These are phyloP conservation scores for Pollenia griseotomentosa DNA, from an alignment of 2,888 invertebrate genomes.

Conservation along the genomic window DNA sequence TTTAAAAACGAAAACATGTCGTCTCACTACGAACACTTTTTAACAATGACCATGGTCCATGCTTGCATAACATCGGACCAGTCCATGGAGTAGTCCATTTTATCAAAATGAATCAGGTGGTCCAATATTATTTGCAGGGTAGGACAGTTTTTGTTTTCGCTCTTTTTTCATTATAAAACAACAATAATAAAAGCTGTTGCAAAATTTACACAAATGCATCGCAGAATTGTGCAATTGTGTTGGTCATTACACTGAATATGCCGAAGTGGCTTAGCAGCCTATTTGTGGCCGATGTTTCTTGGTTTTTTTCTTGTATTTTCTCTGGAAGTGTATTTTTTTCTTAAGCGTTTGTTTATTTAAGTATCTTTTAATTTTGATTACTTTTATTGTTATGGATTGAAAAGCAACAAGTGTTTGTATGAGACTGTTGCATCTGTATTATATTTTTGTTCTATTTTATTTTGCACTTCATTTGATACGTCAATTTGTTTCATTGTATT, in stretches of 20 bases:
- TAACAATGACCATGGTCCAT: too few relatives aligned
- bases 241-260: slow-evolving; percentile 43
- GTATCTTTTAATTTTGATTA: slow-evolving; percentile 34
- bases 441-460: slow-evolving; percentile 12
- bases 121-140: too few relatives aligned
- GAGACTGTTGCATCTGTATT: background rate
- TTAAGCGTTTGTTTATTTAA: slow-evolving; percentile 12
- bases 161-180: slow-evolving; percentile 42
- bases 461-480: slow-evolving; percentile 33
- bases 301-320: slow-evolving; percentile 13
- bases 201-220: slow-evolving; percentile 63
- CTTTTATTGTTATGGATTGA: slow-evolving; percentile 34
- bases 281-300: slow-evolving; percentile 55
- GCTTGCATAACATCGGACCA: too few relatives aligned
- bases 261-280: slow-evolving; percentile 48
- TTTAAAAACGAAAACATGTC: too few relatives aligned
- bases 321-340: background rate
- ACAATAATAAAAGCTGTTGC: slow-evolving; percentile 52
- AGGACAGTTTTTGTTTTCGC: slow-evolving; percentile 5
- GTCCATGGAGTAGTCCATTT: too few relatives aligned
- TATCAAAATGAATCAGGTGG: too few relatives aligned
- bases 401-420: slow-evolving; percentile 2
- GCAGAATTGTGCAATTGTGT: slow-evolving; percentile 44
- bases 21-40: too few relatives aligned
- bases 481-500: slow-evolving; percentile 44